Evolutionary conservation across 92 coral and sea anemone species (phyloP), one percentile per base, ranked within the genome.

Genomic region (Heteractis magnifica): DNA sequence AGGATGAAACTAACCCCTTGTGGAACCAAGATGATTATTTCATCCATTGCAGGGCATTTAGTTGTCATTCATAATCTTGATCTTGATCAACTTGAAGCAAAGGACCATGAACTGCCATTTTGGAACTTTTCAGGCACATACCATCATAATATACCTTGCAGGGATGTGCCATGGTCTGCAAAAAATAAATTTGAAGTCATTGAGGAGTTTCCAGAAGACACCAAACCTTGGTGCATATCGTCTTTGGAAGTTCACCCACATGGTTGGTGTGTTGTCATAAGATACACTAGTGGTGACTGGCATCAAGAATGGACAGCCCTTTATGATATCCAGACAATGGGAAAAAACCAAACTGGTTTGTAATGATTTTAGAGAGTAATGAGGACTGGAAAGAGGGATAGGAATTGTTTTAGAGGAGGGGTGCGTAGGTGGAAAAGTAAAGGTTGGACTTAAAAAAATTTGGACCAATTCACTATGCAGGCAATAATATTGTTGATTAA

Each of bases 231-330:
- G 93, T 90, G 94, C 80, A 92, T 97, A 62, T 89, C 99, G 8
- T 94, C 99, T 15, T 78, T 97, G 4, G 94, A 92, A 51, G 90
- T 97, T n/a, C 99, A 97, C 60, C 99, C 98, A 0, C 90, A 94
- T 60, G 94, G 98, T 44, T 97, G 97, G 93, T 93, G 97, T 51
- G 76, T 93, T 18, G 72, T 92, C 50, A 86, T 98, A 13, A 84
- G 99, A 49, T 97, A 92, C 72, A 88, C 93, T 6, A 89, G 90
- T 52, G 89, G 72, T 64, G 87, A 85, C 51, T 87, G 89, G 81
- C 83, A 87, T 41, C 85, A 86, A 68, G 98, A 97, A 83, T 97
- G 94, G 89, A 97, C 99, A 19, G 91, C 95, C 49, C 90, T 97
- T 26, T 98, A 97, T 97, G 99, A 97, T 78, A 81, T 97, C 49